Percentiles rank a stretch among this genome's conserved stretches.
phyloP scores from a whole-genome alignment of 2,113 vertebrate species.

The Corynorhinus townsendii region DNA sequence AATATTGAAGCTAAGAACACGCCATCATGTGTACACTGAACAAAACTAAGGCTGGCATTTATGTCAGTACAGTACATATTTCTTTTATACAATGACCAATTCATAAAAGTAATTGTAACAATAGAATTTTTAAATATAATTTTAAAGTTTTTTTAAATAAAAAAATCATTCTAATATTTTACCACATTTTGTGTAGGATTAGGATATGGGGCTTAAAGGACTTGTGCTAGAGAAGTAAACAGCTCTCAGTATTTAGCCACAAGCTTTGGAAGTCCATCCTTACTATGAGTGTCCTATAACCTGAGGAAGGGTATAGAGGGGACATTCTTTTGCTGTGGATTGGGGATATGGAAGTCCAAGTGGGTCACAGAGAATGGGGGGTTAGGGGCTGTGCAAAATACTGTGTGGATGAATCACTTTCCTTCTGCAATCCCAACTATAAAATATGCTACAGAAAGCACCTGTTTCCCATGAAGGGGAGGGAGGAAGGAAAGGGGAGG shows the following conservation, averaged over 20 bases:
- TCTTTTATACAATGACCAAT: not conserved
- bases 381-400: not conserved
- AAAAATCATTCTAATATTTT: not conserved
- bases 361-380: not conserved
- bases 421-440: not conserved
- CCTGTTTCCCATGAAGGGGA: constrained; percentile 1
- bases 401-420: not conserved
- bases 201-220: not conserved
- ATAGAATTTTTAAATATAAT: not conserved
- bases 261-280: not conserved
- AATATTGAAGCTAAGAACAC: not conserved
- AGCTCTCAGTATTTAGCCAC: not conserved
- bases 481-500: not conserved
- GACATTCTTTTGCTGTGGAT: not conserved
- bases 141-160: not conserved
- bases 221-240: not conserved
- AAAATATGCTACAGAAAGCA: not conserved
- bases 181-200: not conserved
- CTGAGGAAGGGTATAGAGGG: not conserved
- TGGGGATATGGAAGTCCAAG: not conserved
- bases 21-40: not conserved
- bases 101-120: not conserved
- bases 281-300: not conserved
- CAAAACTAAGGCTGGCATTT: not conserved
- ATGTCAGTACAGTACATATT: not conserved